Evolutionary conservation across 1,140 invertebrate genomes (phyloP), one percentile per base, ranked within the genome.

Genomic region (Grapholita molesta): DNA sequence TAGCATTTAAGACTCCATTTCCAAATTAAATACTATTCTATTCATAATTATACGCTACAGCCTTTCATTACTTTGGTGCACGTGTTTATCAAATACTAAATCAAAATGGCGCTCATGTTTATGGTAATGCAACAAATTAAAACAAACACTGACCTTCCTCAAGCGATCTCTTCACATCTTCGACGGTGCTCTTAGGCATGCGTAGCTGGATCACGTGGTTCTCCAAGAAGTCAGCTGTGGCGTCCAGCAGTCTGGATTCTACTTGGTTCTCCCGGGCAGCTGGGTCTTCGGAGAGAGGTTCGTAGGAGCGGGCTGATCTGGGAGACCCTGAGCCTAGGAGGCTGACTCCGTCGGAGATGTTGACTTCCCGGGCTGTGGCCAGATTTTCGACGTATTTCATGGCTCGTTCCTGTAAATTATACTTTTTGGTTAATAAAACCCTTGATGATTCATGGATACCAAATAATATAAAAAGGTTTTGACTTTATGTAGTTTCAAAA

Each of bases 181-280:
- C 93, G 66, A 95, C 93, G 23, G 95, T 93, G 64, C 93, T 92
- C 73, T 95, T 95, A 18, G 96, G 96, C 11, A 97, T 90, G 82
- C 95, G 95, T 24, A 97, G 92, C 84, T 97, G 96, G 33, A 97
- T 93, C 7, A 96, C 96, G 84, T 96, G 96, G 70, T 95, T 95
- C 66, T 95, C 94, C 33, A 97, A 92, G 93, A 96, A 97, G 67
- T 94, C 94, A 28, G 95, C 94, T 24, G 96, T 93, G 55, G 95
- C 94, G 72, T 97, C 96, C 18, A 96, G 84, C 30, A 97, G 91
- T 57, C 96, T 93, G 23, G 94, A 93, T 71, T 97, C 95, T 3
- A 97, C 94, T 48, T 95, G 94, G 69, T 94, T 93, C 84, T 97
- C 96, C 66, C 95, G 94, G 15, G 95, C 95, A 73, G 94, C 94